Base-by-base conservation (phyloP, 2,113 vertebrate species). In the Pelecanus crispus region DNA sequence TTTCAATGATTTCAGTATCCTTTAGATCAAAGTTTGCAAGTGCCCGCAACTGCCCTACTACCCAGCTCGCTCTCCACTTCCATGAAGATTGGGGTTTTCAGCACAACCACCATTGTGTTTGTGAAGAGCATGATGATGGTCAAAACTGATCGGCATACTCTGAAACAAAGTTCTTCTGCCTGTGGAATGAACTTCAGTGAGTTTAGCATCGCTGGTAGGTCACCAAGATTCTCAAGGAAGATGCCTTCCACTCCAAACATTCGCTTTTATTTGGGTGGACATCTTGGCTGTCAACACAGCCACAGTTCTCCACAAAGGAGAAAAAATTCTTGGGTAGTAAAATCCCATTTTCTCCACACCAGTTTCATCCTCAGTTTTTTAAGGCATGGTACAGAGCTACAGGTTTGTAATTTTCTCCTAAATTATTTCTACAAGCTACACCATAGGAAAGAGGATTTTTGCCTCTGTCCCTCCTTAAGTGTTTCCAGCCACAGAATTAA, bases 21-120 rank as follows among this genome's bases (percentile, higher is more conserved):
- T 67, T 65, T 4, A 38, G 3, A 10, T 32, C 10, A 10, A 45
- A 5, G 5, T 56, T 9, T 81, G 47, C n/a, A 49, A 31, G 18
- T 42, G 34, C 18, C 50, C 52, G 13, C 75, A 7, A 32, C 10
- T 42, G 34, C 32, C 36, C 26, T 13, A 1, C 17, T 45, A 25
- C 15, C 26, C 38, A 29, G 31, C 24, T 66, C 28, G 2, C 26
- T 18, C 36, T 28, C n/a, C 10, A 3, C 16, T 66, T 65, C 5
- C 36, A 53, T 3, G 52, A n/a, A 15, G 36, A 55, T 34, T 32
- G 31, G 45, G 21, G 12, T 36, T 87, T 87, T 18, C 29, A 34
- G 38, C 2, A 1, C 9, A 36, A 36, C 47, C 40, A 62, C 9
- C n/a, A 2, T 3, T 28, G 42, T 1, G 2, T 18, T 58, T 62